Percentiles rank a stretch among this genome's conserved stretches.
Conservation (phyloP, 2,113 vertebrate genomes). For the Tragelaphus strepsiceros region DNA sequence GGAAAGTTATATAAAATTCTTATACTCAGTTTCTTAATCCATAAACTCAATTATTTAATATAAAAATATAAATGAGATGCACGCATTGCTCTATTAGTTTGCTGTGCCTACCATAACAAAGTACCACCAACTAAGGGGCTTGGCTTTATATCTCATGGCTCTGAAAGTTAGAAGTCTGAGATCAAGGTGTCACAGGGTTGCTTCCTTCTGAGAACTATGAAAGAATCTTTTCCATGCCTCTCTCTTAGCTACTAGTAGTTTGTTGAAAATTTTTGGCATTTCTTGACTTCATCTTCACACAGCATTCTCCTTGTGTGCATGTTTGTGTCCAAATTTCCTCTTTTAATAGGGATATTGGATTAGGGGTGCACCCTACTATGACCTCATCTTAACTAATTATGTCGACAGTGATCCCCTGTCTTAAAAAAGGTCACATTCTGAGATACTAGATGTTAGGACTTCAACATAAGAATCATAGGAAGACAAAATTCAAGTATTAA, state of each 20-base stretch:
- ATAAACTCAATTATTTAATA: not conserved
- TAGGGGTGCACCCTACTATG: not conserved
- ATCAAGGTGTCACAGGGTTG: not conserved
- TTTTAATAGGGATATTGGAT: not conserved
- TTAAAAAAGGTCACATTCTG: not conserved
- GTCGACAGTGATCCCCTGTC: not conserved
- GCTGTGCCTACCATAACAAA: not conserved
- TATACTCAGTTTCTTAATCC: not conserved
- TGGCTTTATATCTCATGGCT: not conserved
- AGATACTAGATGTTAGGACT: not conserved
- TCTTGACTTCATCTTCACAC: not conserved
- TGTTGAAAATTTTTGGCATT: not conserved
- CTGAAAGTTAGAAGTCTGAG: not conserved
- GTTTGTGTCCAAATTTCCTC: not conserved
- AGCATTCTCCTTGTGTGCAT: not conserved
- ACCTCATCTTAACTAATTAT: not conserved
- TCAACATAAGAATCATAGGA: not conserved
- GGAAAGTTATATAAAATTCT: not conserved
- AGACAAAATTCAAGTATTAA: not conserved
- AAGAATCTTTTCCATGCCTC: not conserved
- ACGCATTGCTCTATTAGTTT: not conserved
- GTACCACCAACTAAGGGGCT: not conserved
- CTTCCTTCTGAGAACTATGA: not conserved
- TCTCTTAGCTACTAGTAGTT: not conserved
- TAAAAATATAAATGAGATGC: not conserved